phyloP scores from a whole-genome alignment of 1,140 invertebrate species.

The Paralvinella palmiformis region DNA sequence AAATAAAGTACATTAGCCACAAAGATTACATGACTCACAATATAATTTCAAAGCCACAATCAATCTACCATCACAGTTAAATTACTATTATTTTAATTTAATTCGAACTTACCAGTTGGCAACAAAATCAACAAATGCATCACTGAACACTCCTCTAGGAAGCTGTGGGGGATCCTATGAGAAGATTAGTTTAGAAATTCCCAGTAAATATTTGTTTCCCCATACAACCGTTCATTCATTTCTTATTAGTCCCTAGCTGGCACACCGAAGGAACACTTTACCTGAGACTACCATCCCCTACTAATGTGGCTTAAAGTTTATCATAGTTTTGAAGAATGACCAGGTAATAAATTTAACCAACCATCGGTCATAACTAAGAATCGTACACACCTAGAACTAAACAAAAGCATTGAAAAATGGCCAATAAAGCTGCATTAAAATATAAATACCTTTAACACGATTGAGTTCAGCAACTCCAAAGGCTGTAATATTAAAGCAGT shows the following conservation, averaged over 20 bases:
- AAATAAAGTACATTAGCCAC: too few species aligned
- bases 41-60: too few species aligned
- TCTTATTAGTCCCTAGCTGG: neutral
- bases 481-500: conserved; percentile 23
- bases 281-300: neutral
- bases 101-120: conserved; percentile 6
- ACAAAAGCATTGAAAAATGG: neutral
- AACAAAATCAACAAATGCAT: conserved; percentile 16
- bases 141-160: neutral
- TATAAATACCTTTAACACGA: conserved; percentile 24
- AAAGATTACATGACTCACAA: too few species aligned
- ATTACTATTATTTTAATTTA: too few species aligned
- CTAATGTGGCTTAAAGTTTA: neutral
- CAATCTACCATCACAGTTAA: too few species aligned
- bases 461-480: conserved; percentile 27
- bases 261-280: neutral
- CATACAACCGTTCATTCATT: neutral
- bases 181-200: neutral
- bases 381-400: neutral
- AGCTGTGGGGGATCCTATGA: conserved; percentile 14
- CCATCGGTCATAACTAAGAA: neutral
- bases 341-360: neutral
- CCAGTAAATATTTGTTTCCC: neutral
- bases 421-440: neutral
- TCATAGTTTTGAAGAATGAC: neutral